Evolutionary conservation across 2,888 invertebrate species (phyloP).

Genomic region (Syritta pipiens): DNA sequence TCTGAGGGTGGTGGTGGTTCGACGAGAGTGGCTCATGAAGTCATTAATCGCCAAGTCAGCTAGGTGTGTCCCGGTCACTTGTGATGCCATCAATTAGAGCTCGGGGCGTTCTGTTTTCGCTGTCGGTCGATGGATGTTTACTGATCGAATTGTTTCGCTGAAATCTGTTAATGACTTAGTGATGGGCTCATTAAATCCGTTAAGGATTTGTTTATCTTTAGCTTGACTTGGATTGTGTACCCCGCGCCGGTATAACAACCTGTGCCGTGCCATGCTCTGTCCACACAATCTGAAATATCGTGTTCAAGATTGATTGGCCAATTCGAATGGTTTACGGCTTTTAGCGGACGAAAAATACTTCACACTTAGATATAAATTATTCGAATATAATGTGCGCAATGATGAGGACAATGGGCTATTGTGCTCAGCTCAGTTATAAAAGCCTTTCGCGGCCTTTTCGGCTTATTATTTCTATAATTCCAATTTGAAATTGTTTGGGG

Average conservation of each 20-base stretch:
- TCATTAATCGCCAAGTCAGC: slow-evolving; percentile 52
- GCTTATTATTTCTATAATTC: no score
- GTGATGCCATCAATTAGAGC: slow-evolving; percentile 35
- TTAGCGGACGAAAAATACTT: no score
- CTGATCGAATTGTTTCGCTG: slow-evolving; percentile 37
- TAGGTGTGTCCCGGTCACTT: slow-evolving; percentile 33
- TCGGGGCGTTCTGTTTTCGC: neutral
- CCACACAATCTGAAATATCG: no score
- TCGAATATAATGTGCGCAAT: no score
- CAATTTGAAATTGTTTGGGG: no score
- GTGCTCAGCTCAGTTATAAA: no score
- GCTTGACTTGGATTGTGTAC: neutral
- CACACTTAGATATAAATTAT: no score
- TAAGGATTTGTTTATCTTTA: slow-evolving; percentile 22
- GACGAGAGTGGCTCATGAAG: slow-evolving; percentile 31
- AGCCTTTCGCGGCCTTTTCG: no score
- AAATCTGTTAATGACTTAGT: slow-evolving; percentile 53
- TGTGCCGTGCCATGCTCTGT: no score
- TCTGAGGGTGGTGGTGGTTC: neutral
- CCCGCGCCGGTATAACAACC: no score
- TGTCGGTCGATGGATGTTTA: slow-evolving; percentile 4
- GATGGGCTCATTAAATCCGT: slow-evolving; percentile 49
- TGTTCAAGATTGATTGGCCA: neutral
- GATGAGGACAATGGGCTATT: no score
- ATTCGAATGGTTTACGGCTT: neutral